Evolutionary conservation across 1,140 invertebrate species (phyloP).

Genomic region (Magallana gigas): DNA sequence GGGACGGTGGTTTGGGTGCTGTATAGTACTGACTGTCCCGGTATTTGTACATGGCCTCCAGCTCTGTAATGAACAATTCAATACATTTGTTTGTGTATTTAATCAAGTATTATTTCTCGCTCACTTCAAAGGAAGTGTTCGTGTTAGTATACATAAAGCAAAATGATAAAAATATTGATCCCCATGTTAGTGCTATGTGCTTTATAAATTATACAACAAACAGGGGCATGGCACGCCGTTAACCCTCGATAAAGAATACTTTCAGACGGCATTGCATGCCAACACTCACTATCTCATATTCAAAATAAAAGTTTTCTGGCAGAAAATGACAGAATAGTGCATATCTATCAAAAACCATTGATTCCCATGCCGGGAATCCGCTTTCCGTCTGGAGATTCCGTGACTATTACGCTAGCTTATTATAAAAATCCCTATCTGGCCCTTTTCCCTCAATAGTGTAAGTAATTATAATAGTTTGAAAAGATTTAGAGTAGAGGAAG

Average conservation of each 20-base stretch:
- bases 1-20: constrained; percentile 49
- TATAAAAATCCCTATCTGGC: no score
- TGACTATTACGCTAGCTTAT: no score
- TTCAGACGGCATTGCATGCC: no score
- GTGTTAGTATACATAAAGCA: neutral
- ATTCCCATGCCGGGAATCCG: no score
- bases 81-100: neutral
- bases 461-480: no score
- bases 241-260: neutral
- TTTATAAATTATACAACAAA: neutral
- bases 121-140: no score
- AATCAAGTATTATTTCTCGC: no score
- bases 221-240: neutral
- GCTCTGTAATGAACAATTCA: constrained; percentile 48
- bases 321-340: neutral
- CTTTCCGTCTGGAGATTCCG: no score
- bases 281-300: no score
- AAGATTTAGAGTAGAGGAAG: no score
- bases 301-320: neutral
- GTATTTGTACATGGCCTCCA: constrained; percentile 66
- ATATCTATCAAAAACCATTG: neutral
- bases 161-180: neutral
- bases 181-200: no score
- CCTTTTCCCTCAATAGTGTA: no score
- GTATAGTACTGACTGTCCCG: constrained; percentile 62